A percentile compares a stretch with the other conserved stretches of the same genome.
Evolutionary conservation across 2,113 vertebrate species (phyloP).

Genomic region (Tupaia tana): DNA sequence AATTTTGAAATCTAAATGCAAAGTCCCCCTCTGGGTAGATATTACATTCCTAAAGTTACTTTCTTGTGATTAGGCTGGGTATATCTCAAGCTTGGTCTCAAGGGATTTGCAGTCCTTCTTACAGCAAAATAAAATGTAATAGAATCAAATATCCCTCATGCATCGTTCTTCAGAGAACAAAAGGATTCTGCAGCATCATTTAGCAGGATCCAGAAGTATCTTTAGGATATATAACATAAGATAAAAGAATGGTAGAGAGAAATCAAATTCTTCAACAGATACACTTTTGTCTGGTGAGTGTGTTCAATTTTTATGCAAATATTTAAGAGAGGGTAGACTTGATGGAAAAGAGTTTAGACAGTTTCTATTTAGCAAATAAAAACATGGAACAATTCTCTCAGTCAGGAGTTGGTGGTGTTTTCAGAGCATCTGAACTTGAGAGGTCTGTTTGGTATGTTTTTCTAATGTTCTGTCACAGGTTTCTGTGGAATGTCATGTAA

Average conservation of each 20-base stretch:
- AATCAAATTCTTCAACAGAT: conserved; percentile 57
- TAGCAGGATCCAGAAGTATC: conserved; percentile 28
- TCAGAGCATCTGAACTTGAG: conserved; percentile 22
- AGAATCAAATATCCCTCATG: conserved; percentile 48
- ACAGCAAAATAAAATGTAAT: conserved; percentile 58
- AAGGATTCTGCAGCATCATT: conserved; percentile 46
- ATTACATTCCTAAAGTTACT: conserved; percentile 32
- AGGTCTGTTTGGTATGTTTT: not conserved
- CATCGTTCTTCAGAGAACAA: conserved; percentile 57
- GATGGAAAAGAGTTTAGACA: conserved; percentile 46
- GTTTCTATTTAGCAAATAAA: conserved; percentile 62
- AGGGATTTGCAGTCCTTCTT: conserved; percentile 48
- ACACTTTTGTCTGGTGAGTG: not conserved
- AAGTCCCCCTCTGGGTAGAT: not conserved
- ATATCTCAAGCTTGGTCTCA: conserved; percentile 34
- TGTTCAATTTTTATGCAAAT: conserved; percentile 59
- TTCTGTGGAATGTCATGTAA: not conserved
- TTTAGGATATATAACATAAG: conserved; percentile 58
- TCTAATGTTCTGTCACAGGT: conserved; percentile 34
- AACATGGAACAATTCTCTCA: conserved; percentile 13
- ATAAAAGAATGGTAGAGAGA: conserved; percentile 59
- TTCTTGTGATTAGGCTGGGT: conserved; percentile 43
- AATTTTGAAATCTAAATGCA: conserved; percentile 69
- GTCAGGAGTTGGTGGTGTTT: conserved; percentile 23
- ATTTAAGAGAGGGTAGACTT: not conserved